Conservation (phyloP, 2,888 invertebrate species). For the Megamerina dolium region DNA sequence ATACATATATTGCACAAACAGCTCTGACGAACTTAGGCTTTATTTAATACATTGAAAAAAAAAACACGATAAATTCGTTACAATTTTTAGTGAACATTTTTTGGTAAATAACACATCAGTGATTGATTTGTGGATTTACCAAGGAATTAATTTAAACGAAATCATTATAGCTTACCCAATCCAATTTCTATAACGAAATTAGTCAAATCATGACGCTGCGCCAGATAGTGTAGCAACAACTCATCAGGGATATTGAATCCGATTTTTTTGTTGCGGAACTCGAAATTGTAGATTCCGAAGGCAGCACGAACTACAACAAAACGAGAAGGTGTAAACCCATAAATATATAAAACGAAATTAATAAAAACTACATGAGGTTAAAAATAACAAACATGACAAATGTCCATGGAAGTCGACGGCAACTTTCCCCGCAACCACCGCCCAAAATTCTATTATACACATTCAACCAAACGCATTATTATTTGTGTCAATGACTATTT, state of each 20-base stretch:
- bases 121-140: too few relatives aligned
- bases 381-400: background rate
- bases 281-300: slow-evolving; percentile 40
- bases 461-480: too few relatives aligned
- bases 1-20: too few relatives aligned
- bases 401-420: background rate
- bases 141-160: too few relatives aligned
- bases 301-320: slow-evolving; percentile 34
- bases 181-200: slow-evolving; percentile 47
- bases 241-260: slow-evolving; percentile 46
- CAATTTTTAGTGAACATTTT: too few relatives aligned
- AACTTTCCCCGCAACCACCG: slow-evolving; percentile 1
- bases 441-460: slow-evolving; percentile 13
- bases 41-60: too few relatives aligned
- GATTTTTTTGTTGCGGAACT: slow-evolving; percentile 44
- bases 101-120: too few relatives aligned
- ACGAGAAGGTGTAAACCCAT: background rate
- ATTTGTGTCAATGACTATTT: too few relatives aligned
- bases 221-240: slow-evolving; percentile 39
- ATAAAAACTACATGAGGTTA: background rate
- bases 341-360: background rate
- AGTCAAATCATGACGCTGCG: slow-evolving; percentile 42
- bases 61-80: too few relatives aligned
- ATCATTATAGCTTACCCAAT: slow-evolving; percentile 36
- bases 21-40: too few relatives aligned